A percentile compares a stretch with the other conserved stretches of the same genome.
Conservation (phyloP, 2,888 invertebrate genomes). For the Hypselothyrea guttata region DNA sequence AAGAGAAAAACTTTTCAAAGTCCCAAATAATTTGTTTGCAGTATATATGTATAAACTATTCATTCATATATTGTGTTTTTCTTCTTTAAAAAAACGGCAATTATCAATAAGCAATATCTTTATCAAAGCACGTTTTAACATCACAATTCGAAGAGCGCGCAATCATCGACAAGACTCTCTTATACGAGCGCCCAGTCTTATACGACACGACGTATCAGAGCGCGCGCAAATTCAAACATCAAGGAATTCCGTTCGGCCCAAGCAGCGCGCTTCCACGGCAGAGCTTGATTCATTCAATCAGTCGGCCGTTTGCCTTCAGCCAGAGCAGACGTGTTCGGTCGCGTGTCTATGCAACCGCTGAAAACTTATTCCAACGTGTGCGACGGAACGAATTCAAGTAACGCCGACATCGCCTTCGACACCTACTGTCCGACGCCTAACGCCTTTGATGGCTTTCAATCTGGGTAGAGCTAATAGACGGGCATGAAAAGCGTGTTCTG, state of each 20-base stretch:
- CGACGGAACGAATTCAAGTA: slow-evolving; percentile 34
- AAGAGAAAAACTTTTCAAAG: too few species aligned
- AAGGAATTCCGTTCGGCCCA: slow-evolving; percentile 9
- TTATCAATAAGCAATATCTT: slow-evolving; percentile 5
- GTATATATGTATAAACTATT: not conserved
- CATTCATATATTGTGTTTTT: not conserved
- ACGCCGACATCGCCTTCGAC: slow-evolving; percentile 32
- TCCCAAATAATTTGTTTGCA: too few species aligned
- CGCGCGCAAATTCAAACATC: slow-evolving; percentile 44
- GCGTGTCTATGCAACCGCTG: slow-evolving; percentile 53
- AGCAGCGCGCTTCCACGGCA: slow-evolving; percentile 16
- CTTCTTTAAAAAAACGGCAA: slow-evolving; percentile 1
- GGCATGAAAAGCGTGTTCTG: slow-evolving; percentile 10
- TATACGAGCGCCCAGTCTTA: slow-evolving; percentile 6
- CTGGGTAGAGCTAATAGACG: slow-evolving; percentile 25
- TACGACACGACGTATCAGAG: slow-evolving; percentile 16
- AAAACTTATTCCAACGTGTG: slow-evolving; percentile 54
- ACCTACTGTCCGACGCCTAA: slow-evolving; percentile 17
- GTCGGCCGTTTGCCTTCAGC: slow-evolving; percentile 59
- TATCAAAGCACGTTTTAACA: slow-evolving; percentile 20
- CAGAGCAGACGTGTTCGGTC: slow-evolving; percentile 58
- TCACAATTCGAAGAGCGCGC: slow-evolving; percentile 31
- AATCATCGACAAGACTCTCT: not conserved
- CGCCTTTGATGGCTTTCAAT: slow-evolving; percentile 54
- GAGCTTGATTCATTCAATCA: slow-evolving; percentile 46